A percentile compares a stretch with the other conserved stretches of the same genome.
Evolutionary conservation across 1,140 invertebrate species (phyloP).

Genomic region (Sitodiplosis mosellana): DNA sequence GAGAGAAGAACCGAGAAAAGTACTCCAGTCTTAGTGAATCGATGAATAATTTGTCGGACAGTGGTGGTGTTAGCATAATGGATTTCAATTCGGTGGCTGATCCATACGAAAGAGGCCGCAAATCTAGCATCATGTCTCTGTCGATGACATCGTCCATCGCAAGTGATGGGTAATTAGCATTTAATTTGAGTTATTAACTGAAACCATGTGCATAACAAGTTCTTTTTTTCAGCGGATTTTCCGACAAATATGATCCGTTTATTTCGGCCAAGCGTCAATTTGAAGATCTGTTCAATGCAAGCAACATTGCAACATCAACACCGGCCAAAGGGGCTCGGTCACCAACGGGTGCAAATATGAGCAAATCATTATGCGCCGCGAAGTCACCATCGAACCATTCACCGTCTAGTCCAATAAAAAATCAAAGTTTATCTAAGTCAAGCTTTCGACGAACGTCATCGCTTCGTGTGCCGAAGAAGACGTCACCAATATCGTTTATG

Average conservation of each 20-base stretch:
- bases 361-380: too few species aligned
- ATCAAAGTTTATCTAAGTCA: constrained; percentile 4
- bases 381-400: constrained; percentile 7
- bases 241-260: constrained; percentile 42
- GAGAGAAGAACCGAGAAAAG: constrained; percentile 20
- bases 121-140: constrained; percentile 2
- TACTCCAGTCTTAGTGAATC: constrained; percentile 13
- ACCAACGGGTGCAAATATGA: too few species aligned
- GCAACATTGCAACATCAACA: constrained; percentile 9
- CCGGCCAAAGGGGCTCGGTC: constrained; percentile 6
- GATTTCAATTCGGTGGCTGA: background rate
- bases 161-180: constrained; percentile 17
- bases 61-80: too few species aligned
- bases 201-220: background rate
- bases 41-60: constrained; percentile 2
- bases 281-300: constrained; percentile 37
- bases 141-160: constrained; percentile 22
- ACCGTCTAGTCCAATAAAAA: background rate
- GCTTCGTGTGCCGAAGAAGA: constrained; percentile 16
- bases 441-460: constrained; percentile 22
- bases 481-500: constrained; percentile 4
- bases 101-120: background rate
- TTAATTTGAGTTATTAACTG: background rate
- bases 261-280: constrained; percentile 46
- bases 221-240: constrained; percentile 19